phyloP scores from a whole-genome alignment of 2,797 vertebrate species.

The Sarcoramphus papa region DNA sequence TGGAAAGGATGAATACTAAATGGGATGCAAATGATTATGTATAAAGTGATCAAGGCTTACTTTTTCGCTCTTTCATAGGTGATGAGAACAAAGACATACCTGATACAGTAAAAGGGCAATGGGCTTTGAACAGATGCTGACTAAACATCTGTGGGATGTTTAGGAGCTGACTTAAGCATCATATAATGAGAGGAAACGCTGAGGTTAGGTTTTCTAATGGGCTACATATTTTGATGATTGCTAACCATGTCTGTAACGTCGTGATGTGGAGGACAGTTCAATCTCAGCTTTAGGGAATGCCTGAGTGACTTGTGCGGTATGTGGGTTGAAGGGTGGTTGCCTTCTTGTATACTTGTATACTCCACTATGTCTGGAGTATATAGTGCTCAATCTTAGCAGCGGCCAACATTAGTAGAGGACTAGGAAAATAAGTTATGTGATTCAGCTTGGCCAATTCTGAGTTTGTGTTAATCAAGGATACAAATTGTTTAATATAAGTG shows the following conservation, averaged over 20 bases:
- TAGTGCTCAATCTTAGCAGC: background rate
- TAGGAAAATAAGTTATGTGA: background rate
- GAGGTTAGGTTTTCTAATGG: background rate
- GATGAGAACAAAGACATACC: background rate
- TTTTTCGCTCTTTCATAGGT: background rate
- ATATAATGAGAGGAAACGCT: background rate
- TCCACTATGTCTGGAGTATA: background rate
- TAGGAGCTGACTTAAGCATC: background rate
- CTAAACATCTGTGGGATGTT: background rate
- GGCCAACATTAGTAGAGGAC: background rate
- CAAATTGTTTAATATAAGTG: background rate
- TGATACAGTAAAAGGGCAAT: background rate
- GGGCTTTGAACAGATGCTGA: background rate
- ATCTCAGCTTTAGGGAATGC: background rate
- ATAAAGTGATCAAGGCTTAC: background rate
- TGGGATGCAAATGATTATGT: background rate
- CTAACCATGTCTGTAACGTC: background rate
- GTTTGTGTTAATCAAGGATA: background rate
- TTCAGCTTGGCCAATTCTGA: background rate
- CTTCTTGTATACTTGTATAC: background rate
- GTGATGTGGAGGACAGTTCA: background rate
- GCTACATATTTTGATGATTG: background rate
- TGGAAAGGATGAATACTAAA: background rate
- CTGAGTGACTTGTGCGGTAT: accelerated
- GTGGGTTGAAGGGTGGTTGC: background rate